Conservation (phyloP, 2,113 vertebrate genomes). For the Rutilus rutilus region DNA sequence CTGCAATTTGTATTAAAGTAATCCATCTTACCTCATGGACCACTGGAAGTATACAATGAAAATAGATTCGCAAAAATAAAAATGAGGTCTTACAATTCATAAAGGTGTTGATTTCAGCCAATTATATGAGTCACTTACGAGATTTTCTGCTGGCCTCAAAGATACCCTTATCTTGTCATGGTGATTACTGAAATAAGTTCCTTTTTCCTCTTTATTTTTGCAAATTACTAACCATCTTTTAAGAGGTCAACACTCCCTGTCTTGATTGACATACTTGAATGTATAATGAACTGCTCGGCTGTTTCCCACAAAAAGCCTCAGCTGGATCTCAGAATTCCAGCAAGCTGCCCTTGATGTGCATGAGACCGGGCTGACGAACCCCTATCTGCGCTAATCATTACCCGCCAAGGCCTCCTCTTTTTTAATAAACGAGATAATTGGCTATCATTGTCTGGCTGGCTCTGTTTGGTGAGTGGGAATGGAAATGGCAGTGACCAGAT, state of each 20-base stretch:
- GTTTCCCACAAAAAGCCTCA: constrained; percentile 30
- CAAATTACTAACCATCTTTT: constrained; percentile 24
- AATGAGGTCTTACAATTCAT: neutral
- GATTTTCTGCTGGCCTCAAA: constrained; percentile 18
- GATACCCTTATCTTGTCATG: constrained; percentile 33
- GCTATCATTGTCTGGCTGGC: constrained; percentile 72
- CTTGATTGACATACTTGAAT: constrained; percentile 39
- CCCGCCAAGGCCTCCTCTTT: constrained; percentile 63
- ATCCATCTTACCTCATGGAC: neutral
- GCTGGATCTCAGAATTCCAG: constrained; percentile 49
- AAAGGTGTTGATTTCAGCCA: constrained; percentile 31
- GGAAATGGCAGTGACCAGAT: constrained; percentile 82
- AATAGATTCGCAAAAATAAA: constrained; percentile 24
- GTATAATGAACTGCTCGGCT: constrained; percentile 32
- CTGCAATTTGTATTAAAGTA: constrained; percentile 13
- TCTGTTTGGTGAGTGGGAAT: constrained; percentile 56
- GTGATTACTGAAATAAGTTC: constrained; percentile 41
- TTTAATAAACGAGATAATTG: constrained; percentile 74
- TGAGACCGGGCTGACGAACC: constrained; percentile 37
- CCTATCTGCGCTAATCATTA: constrained; percentile 65
- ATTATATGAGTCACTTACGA: constrained; percentile 15
- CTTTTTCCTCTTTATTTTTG: constrained; percentile 13
- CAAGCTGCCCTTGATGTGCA: constrained; percentile 19
- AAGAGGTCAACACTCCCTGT: constrained; percentile 14
- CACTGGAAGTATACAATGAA: constrained; percentile 1